phyloP scores from a whole-genome alignment of 2,888 invertebrate species.

The Ditula angustiorana region DNA sequence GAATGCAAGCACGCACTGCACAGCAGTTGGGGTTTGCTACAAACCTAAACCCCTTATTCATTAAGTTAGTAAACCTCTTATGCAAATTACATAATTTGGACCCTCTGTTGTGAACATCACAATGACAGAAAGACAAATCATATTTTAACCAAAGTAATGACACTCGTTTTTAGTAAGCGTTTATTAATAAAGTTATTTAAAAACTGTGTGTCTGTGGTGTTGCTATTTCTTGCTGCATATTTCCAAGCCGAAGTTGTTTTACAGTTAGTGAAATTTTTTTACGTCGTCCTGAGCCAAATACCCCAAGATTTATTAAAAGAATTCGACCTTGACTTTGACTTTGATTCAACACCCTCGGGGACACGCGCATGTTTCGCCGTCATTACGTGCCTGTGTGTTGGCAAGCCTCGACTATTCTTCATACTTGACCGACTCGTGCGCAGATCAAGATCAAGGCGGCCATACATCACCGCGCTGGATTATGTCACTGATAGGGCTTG shows the following conservation, averaged over 20 bases:
- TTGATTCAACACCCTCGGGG: not conserved
- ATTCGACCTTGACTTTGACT: not conserved
- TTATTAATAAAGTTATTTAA: too few relatives aligned
- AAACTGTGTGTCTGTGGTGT: too few relatives aligned
- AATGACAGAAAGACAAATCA: too few relatives aligned
- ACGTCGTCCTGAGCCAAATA: not conserved
- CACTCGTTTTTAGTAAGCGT: too few relatives aligned
- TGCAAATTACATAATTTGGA: too few relatives aligned
- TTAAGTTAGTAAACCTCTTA: too few relatives aligned
- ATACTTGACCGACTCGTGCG: not conserved
- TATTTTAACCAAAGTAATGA: too few relatives aligned
- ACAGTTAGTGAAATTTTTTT: not conserved
- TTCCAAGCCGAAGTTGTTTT: not conserved
- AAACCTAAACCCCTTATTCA: too few relatives aligned
- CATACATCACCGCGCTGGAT: not conserved
- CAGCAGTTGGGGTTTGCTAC: too few relatives aligned
- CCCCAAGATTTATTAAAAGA: not conserved
- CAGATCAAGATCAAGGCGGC: constrained; percentile 8
- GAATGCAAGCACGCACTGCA: too few relatives aligned
- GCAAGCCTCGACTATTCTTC: not conserved
- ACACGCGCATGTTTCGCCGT: not conserved
- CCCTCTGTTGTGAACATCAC: too few relatives aligned
- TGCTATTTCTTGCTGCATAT: too few relatives aligned
- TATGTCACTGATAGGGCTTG: constrained; percentile 4
- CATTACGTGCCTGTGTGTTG: not conserved